Percentiles rank a stretch among this genome's conserved stretches.
Evolutionary conservation across 2,888 invertebrate species (phyloP).

Genomic region (Nemotelus pantherinus): DNA sequence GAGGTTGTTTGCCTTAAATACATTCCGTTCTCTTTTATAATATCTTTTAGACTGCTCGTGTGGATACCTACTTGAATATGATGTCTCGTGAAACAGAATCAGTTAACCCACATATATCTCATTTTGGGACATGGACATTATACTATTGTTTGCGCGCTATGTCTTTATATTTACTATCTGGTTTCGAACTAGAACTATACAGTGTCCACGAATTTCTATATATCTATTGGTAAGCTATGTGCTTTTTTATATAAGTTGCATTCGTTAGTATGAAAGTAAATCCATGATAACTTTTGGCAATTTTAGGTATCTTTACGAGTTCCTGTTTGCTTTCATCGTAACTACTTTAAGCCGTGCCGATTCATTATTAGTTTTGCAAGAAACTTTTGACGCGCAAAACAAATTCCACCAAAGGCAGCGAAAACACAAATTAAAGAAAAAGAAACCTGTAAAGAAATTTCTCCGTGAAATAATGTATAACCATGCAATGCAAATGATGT

Average conservation of each 20-base stretch:
- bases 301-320: constrained; percentile 95
- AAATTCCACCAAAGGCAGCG: constrained; percentile 60
- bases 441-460: constrained; percentile 76
- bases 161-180: constrained; percentile 92
- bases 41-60: constrained; percentile 79
- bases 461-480: constrained; percentile 86
- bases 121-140: constrained; percentile 94
- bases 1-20: constrained; percentile 72
- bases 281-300: too few species aligned
- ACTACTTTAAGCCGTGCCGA: constrained; percentile 92
- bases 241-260: too few species aligned
- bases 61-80: constrained; percentile 84
- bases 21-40: background rate
- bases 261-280: too few species aligned
- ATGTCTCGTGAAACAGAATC: constrained; percentile 71
- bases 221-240: constrained; percentile 82
- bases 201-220: constrained; percentile 96
- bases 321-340: constrained; percentile 92
- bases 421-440: constrained; percentile 64
- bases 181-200: constrained; percentile 95
- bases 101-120: constrained; percentile 79
- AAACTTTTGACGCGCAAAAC: constrained; percentile 67
- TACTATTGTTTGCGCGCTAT: constrained; percentile 93
- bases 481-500: constrained; percentile 92
- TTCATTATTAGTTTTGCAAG: constrained; percentile 81